Base-by-base conservation (phyloP, 2,797 vertebrate species). In the Cryptoblepharus egeriae region DNA sequence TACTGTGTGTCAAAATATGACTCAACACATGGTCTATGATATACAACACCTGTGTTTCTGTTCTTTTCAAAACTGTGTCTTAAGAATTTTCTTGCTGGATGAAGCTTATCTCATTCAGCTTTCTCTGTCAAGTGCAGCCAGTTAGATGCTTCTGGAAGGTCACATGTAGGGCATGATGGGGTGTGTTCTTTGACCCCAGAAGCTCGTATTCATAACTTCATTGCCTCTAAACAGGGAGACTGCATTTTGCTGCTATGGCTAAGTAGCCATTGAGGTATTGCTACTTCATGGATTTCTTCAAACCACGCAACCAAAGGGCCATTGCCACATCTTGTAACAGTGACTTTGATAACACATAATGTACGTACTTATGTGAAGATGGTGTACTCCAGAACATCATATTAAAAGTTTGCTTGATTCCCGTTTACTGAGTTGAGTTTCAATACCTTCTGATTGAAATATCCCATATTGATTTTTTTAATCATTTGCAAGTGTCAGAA, bases 1-100 rank as follows among this genome's bases (percentile, higher is more conserved):
- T 89, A 88, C 75, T 64, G 60, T 65, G 63, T 57, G 84, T 92
- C 92, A n/a, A 26, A 92, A 82, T 84, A 83, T 85, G 85, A 90
- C 82, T 92, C 74, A 84, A 89, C 35, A 87, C 77, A 88, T 88
- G 88, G 52, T 77, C 45, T 92, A 90, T 87, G 93, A 84, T 88
- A 84, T 87, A 84, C 79, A 87, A 67, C 28, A 16, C 69, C 18
- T 61, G 22, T 58, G 9, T 64, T 24, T 24, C n/a, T 10, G 60
- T 16, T 70, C 18, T 76, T 13, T 37, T 75, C 22, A 32, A 52
- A 61, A n/a, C 18, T 3, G 12, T 82, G 61, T 18, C n/a, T 75
- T 42, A 71, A 52, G n/a, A 26, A 26, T 2, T 75, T 3, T 1
- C 18, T 52, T 80, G 42, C 9, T 42, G 37, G 15, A 16, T 37